Conservation (phyloP, 2,888 invertebrate genomes). For the Hyalella azteca region DNA sequence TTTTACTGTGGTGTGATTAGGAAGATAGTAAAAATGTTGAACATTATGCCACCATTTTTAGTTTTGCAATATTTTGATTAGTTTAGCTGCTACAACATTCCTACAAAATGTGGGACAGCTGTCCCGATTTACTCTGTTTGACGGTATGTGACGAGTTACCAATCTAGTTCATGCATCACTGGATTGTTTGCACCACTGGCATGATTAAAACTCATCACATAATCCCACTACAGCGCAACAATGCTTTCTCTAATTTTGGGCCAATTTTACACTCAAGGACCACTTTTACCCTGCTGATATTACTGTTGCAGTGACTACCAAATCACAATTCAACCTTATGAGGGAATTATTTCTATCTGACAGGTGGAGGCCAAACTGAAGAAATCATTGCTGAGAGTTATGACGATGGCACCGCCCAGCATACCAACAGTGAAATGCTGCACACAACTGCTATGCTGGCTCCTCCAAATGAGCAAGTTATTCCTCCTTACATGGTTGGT, state of each 20-base stretch:
- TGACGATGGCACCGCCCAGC: slow-evolving; percentile 71
- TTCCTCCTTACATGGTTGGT: slow-evolving; percentile 11
- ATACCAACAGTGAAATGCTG: slow-evolving; percentile 63
- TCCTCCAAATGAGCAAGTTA: slow-evolving; percentile 26
- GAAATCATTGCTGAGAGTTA: slow-evolving; percentile 95
- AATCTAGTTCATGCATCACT: too few species aligned
- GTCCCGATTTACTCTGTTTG: too few species aligned
- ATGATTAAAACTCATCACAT: not conserved
- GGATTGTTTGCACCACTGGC: not conserved
- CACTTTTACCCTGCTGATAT: not conserved
- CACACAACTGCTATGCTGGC: slow-evolving; percentile 10
- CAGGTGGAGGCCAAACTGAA: slow-evolving; percentile 68
- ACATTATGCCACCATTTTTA: too few species aligned
- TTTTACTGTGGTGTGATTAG: too few species aligned
- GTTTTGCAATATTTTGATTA: too few species aligned
- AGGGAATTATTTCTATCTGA: not conserved
- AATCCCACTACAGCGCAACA: not conserved
- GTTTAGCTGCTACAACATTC: too few species aligned
- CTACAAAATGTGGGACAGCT: too few species aligned
- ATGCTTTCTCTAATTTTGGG: not conserved
- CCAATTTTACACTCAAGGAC: not conserved
- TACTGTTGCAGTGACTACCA: not conserved
- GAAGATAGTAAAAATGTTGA: too few species aligned
- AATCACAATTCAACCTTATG: too few species aligned
- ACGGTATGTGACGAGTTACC: too few species aligned